Evolutionary conservation across 2,797 vertebrate species (phyloP).

Genomic region (Danionella dracula): DNA sequence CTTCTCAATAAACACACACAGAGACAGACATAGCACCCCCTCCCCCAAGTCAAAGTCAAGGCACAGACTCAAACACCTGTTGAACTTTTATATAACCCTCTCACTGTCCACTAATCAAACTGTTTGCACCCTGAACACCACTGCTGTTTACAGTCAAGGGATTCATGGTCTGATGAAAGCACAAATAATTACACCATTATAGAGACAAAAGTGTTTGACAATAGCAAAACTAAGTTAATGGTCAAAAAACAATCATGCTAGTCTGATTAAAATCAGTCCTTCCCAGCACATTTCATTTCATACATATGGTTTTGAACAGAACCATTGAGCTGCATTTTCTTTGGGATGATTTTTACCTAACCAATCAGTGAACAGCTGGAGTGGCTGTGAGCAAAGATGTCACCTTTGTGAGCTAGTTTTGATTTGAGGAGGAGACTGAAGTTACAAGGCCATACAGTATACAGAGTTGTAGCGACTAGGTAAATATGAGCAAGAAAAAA

Average conservation of each 20-base stretch:
- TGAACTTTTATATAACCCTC: slow-evolving; percentile 40
- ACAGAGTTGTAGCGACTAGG: too few relatives aligned
- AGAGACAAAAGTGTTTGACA: neutral
- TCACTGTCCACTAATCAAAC: slow-evolving; percentile 17
- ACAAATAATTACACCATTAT: neutral
- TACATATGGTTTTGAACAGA: too few relatives aligned
- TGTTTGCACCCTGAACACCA: slow-evolving; percentile 10
- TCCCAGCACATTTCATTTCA: too few relatives aligned
- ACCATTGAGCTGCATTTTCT: too few relatives aligned
- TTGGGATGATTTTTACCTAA: too few relatives aligned
- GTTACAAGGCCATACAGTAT: too few relatives aligned
- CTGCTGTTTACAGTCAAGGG: neutral
- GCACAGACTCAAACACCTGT: slow-evolving; percentile 42
- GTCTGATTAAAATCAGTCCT: too few relatives aligned
- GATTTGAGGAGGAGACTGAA: too few relatives aligned
- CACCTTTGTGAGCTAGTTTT: too few relatives aligned
- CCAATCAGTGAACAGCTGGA: too few relatives aligned
- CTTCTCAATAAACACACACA: neutral
- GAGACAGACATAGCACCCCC: neutral
- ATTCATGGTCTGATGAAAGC: neutral
- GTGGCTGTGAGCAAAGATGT: too few relatives aligned
- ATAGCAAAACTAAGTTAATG: neutral
- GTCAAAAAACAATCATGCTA: fast-evolving
- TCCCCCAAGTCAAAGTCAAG: slow-evolving; percentile 1
- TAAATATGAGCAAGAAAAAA: too few relatives aligned